Evolutionary conservation across 2,888 invertebrate genomes (phyloP).

Genomic region (Volucella inanis): DNA sequence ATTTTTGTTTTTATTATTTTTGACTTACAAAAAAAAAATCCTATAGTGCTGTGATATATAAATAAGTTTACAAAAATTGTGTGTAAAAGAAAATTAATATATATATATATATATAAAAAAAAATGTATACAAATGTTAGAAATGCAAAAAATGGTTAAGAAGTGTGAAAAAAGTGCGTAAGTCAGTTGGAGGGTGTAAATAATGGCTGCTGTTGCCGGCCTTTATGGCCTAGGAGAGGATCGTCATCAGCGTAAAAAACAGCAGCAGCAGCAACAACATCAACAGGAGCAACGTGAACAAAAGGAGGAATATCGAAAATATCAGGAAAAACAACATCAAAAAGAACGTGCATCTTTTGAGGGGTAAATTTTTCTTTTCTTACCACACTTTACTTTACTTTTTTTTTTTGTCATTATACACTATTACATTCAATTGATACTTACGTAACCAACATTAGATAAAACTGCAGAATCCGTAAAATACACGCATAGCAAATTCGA

Average conservation of each 20-base stretch:
- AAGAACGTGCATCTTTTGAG: slow-evolving; percentile 80
- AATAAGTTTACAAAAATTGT: slow-evolving; percentile 19
- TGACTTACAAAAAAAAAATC: neutral
- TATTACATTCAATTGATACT: slow-evolving; percentile 21
- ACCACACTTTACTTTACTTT: slow-evolving; percentile 1
- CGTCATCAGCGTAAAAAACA: slow-evolving; percentile 84
- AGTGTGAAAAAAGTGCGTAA: slow-evolving; percentile 13
- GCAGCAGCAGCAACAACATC: slow-evolving; percentile 84
- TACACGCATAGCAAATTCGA: slow-evolving; percentile 67
- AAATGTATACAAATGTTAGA: slow-evolving; percentile 39
- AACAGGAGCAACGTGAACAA: slow-evolving; percentile 85
- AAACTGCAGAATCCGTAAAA: slow-evolving; percentile 62
- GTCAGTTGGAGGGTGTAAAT: slow-evolving; percentile 71
- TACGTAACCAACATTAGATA: slow-evolving; percentile 58
- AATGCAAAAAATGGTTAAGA: slow-evolving; percentile 15
- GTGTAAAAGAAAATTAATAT: slow-evolving; percentile 14
- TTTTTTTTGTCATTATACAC: neutral
- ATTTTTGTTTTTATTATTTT: neutral
- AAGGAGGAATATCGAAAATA: slow-evolving; percentile 81
- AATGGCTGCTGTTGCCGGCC: slow-evolving; percentile 91
- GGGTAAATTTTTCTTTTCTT: slow-evolving; percentile 77
- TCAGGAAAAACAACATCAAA: slow-evolving; percentile 81
- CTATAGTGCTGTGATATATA: slow-evolving; percentile 50
- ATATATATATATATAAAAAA: neutral
- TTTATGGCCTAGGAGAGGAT: slow-evolving; percentile 91